These are phyloP conservation scores for Agelastica alni DNA, from an alignment of 2,888 invertebrate genomes.

Conservation along the genomic window DNA sequence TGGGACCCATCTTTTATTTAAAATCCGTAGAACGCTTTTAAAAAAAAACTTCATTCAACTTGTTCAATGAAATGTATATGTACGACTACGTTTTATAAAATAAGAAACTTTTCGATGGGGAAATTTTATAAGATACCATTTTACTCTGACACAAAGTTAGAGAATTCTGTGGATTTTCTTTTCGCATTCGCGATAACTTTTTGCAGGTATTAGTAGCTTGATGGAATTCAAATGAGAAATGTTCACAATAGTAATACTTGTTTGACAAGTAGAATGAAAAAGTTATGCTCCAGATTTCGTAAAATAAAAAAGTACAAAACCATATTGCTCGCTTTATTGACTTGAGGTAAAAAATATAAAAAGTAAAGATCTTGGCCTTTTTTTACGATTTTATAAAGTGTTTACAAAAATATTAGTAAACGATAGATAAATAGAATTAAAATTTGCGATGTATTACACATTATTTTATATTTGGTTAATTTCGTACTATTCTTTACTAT, in stretches of 20 bases:
- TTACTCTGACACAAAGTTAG: slow-evolving; percentile 7
- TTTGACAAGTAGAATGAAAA: too few species aligned
- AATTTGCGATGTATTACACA: too few species aligned
- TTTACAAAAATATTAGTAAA: too few species aligned
- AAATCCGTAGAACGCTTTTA: slow-evolving; percentile 5
- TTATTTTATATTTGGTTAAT: too few species aligned
- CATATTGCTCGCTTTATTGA: too few species aligned
- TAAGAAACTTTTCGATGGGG: slow-evolving; percentile 22
- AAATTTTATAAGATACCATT: slow-evolving; percentile 14
- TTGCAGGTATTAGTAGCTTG: slow-evolving; percentile 16
- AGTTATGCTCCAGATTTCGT: too few species aligned
- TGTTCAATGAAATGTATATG: slow-evolving; percentile 13
- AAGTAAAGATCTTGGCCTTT: too few species aligned
- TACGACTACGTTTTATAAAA: slow-evolving; percentile 8
- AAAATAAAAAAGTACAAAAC: too few species aligned
- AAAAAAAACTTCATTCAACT: slow-evolving; percentile 10
- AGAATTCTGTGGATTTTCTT: slow-evolving; percentile 13
- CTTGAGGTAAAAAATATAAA: too few species aligned
- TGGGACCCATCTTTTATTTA: background rate
- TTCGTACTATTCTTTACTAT: too few species aligned
- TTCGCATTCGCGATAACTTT: slow-evolving; percentile 9
- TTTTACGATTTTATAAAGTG: too few species aligned
- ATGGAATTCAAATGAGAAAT: slow-evolving; percentile 12
- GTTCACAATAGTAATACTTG: background rate
- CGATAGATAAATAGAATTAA: too few species aligned